Evolutionary conservation across 2,888 invertebrate genomes (phyloP).

Genomic region (Kryphioiulus occultus): DNA sequence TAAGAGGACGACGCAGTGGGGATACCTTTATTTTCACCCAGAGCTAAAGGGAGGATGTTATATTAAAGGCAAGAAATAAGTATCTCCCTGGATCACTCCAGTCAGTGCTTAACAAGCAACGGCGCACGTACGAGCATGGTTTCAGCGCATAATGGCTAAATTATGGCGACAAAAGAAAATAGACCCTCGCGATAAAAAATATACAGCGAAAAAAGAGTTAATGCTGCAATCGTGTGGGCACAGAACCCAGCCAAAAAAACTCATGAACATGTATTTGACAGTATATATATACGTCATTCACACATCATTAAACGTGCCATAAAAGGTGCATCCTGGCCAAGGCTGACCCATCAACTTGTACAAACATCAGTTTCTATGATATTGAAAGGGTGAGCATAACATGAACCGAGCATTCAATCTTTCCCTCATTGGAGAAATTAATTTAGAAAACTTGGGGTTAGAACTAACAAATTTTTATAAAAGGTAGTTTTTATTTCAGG

Average conservation of each 20-base stretch:
- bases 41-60: neutral
- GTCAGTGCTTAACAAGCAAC: conserved; percentile 1
- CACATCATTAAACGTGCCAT: neutral
- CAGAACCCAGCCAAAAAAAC: neutral
- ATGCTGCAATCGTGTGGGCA: neutral
- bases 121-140: conserved; percentile 29
- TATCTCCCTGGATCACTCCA: neutral
- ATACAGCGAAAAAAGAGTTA: neutral
- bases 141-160: conserved; percentile 33
- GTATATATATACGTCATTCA: neutral
- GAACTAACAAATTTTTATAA: too few species aligned
- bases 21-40: conserved; percentile 41
- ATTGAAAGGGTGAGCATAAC: too few species aligned
- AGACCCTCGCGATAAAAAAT: neutral
- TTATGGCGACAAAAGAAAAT: conserved; percentile 41
- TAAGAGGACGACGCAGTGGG: neutral
- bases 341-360: neutral
- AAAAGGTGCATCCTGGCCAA: neutral
- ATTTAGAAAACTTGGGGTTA: too few species aligned
- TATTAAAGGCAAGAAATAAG: conserved; percentile 22
- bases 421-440: too few species aligned
- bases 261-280: neutral
- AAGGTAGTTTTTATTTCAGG: too few species aligned
- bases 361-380: too few species aligned
- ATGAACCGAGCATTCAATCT: too few species aligned